phyloP scores from a whole-genome alignment of 2,113 vertebrate species.

The Calyptommatus sinebrachiatus region DNA sequence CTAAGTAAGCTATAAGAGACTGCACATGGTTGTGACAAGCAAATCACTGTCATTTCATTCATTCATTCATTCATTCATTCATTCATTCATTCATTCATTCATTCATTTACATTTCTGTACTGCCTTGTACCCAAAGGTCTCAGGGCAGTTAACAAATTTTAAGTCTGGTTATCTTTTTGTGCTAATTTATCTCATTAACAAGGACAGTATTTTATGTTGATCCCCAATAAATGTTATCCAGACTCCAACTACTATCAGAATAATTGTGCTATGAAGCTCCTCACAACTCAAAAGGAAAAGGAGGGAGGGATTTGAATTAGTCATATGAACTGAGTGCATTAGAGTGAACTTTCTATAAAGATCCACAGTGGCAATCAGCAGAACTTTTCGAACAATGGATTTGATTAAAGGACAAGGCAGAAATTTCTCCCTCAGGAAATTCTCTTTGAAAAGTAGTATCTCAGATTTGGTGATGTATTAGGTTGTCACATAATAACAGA shows the following conservation, averaged over 20 bases:
- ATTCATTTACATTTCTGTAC: no score
- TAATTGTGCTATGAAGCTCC: neutral
- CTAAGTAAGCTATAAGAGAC: no score
- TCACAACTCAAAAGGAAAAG: neutral
- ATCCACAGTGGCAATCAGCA: neutral
- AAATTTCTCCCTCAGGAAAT: neutral
- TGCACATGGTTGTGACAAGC: no score
- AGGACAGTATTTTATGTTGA: neutral
- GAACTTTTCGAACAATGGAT: neutral
- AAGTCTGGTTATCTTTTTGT: neutral
- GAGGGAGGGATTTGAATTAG: neutral
- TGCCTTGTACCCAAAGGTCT: no score
- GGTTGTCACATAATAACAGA: neutral
- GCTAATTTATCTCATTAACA: neutral
- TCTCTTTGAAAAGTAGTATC: neutral
- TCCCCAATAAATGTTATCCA: neutral
- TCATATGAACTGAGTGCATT: neutral
- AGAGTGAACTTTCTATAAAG: neutral
- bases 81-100: no score
- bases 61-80: no score
- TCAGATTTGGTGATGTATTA: neutral
- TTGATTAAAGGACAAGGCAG: conserved; percentile 1
- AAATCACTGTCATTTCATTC: no score
- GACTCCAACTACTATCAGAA: neutral
- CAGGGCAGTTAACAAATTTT: neutral